phyloP scores from a whole-genome alignment of 1,140 invertebrate genomes.

The Pseudoatta argentina region DNA sequence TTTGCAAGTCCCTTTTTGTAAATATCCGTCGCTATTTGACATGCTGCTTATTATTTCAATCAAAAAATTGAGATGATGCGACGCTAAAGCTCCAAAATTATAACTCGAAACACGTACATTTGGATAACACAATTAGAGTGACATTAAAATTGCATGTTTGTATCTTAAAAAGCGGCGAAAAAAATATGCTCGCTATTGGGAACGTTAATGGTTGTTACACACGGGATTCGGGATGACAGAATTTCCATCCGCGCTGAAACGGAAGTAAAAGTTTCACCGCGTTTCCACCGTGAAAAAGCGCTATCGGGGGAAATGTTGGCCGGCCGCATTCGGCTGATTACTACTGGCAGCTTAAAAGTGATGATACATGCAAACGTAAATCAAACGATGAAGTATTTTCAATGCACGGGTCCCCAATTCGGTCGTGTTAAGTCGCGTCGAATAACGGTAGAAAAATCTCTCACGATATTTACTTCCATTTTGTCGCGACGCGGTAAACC shows the following conservation, averaged over 20 bases:
- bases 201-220: conserved; percentile 49
- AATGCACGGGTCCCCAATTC: conserved; percentile 30
- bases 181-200: conserved; percentile 33
- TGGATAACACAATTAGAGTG: not conserved
- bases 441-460: conserved; percentile 59
- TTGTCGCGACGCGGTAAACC: conserved; percentile 52
- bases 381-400: conserved; percentile 63
- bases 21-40: not conserved
- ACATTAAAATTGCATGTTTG: conserved; percentile 23
- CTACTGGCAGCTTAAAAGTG: conserved; percentile 61
- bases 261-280: conserved; percentile 61
- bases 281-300: conserved; percentile 57
- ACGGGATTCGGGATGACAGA: conserved; percentile 41
- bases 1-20: not conserved
- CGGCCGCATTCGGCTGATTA: conserved; percentile 53
- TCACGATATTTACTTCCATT: conserved; percentile 61
- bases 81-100: not conserved
- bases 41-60: not conserved
- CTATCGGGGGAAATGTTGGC: conserved; percentile 58
- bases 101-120: not conserved
- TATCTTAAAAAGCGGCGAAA: conserved; percentile 13
- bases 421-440: conserved; percentile 51
- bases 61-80: not conserved
- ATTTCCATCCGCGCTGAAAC: conserved; percentile 42
- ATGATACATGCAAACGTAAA: conserved; percentile 64